A percentile compares a stretch with the other conserved stretches of the same genome.
These are phyloP conservation scores for Nezara viridula DNA, from an alignment of 2,888 invertebrate species.

Conservation along the genomic window DNA sequence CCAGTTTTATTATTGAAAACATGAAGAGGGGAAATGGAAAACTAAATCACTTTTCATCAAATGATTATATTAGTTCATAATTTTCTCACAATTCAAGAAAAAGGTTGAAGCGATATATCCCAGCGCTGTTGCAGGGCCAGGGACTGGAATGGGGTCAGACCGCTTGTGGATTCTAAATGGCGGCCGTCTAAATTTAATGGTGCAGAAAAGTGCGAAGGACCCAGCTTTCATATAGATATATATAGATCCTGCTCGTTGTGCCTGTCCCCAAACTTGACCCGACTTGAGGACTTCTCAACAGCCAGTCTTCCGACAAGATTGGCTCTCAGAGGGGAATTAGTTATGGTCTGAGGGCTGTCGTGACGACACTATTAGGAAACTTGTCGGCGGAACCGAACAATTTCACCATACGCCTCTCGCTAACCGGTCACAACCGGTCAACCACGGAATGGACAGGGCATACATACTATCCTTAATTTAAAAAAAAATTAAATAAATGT, in stretches of 20 bases:
- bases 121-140: background rate
- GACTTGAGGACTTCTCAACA: background rate
- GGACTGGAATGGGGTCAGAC: background rate
- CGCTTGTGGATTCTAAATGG: background rate
- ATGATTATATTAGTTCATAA: no score
- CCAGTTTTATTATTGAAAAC: no score
- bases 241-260: background rate
- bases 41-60: no score
- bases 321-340: background rate
- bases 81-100: background rate
- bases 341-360: background rate
- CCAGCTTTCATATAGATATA: background rate
- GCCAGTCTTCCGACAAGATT: background rate
- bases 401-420: background rate
- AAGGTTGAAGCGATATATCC: background rate
- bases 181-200: background rate
- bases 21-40: no score
- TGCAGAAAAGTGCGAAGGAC: slow-evolving; percentile 1
- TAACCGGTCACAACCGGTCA: background rate
- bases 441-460: background rate
- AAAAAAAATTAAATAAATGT: no score
- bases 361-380: slow-evolving; percentile 3
- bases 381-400: background rate
- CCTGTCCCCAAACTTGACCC: background rate
- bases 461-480: no score